Conservation (phyloP, 1,140 invertebrate species). For the Lerema accius region DNA sequence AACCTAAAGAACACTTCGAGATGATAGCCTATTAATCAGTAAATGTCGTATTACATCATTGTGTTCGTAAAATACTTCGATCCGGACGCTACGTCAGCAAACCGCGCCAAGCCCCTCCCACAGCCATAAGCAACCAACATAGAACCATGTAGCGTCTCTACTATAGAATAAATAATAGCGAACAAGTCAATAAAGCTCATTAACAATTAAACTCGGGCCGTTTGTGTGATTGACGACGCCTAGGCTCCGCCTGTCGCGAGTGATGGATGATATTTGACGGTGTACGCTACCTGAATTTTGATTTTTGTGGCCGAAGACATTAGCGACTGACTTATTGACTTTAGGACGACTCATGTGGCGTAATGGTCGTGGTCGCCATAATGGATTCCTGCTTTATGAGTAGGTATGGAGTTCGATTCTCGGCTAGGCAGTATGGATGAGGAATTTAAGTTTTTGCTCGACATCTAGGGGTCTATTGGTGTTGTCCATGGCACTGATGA, state of each 20-base stretch:
- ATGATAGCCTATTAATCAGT: neutral
- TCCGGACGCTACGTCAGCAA: neutral
- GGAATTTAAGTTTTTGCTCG: too few species aligned
- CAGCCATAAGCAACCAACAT: conserved; percentile 16
- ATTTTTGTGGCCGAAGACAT: conserved; percentile 23
- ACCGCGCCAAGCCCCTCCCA: conserved; percentile 34
- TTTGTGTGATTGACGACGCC: conserved; percentile 53
- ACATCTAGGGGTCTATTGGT: too few species aligned
- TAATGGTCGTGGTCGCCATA: too few species aligned
- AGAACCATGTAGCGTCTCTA: conserved; percentile 23
- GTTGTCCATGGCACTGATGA: too few species aligned
- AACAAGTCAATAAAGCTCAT: conserved; percentile 43
- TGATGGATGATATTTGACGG: conserved; percentile 54
- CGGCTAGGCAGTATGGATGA: too few species aligned
- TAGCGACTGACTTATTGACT: conserved; percentile 29
- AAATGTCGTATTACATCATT: conserved; percentile 1
- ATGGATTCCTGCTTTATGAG: too few species aligned
- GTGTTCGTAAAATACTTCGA: conserved; percentile 5
- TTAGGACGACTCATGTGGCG: too few species aligned
- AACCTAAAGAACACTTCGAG: too few species aligned
- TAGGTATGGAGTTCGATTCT: too few species aligned
- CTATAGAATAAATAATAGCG: conserved; percentile 40
- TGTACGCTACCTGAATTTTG: conserved; percentile 43
- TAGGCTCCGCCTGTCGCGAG: conserved; percentile 60
- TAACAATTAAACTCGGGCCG: conserved; percentile 53